Evolutionary conservation across 1,140 invertebrate species (phyloP), one percentile per base, ranked within the genome.

Genomic region (Protaetia brevitarsis): DNA sequence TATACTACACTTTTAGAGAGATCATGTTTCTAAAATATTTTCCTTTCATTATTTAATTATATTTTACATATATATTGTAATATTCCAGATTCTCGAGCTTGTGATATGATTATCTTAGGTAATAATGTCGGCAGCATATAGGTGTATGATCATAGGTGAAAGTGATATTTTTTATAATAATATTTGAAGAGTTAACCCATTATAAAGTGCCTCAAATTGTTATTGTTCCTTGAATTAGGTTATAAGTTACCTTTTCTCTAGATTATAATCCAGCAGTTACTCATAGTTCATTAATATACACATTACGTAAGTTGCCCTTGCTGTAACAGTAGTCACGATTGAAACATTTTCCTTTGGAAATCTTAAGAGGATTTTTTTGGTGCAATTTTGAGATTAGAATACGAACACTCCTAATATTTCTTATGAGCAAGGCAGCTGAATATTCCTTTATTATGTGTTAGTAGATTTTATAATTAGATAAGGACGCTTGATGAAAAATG

Each of bases 181-280:
- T 68, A 69, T 66, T 67, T 19, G 57, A 29, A 64, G 41, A 66
- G 64, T 72, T 70, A 70, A 72, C 70, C 68, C 67, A 70, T 59
- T 61, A 64, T 64, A 64, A 66, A 72, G 70, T 72, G 70, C 70
- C 70, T 72, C 70, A 72, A 64, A 72, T 66, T 68, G 70, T 68
- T 70, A 66, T 69, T 72, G 70, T 72, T 72, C 70, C 70, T 72
- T 71, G 63, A 66, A 69, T 66, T 64, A 69, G 69, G 66, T 66
- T 65, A 67, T 68, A 67, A 68, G 70, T 72, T 72, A 72, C 70
- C 70, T 70, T 66, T 59, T 31, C 57, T 59, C 23, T 59, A 59
- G 57, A 31, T 59, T 28, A 23, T 59, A 59, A 23, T 59, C 26
- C n/a, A 29, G 11, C 57, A 59, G 26, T 59, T 59, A 29, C 29